Evolutionary conservation across 2,113 vertebrate species (phyloP), one percentile per base, ranked within the genome.

Genomic region (Rhinolophus sinicus): DNA sequence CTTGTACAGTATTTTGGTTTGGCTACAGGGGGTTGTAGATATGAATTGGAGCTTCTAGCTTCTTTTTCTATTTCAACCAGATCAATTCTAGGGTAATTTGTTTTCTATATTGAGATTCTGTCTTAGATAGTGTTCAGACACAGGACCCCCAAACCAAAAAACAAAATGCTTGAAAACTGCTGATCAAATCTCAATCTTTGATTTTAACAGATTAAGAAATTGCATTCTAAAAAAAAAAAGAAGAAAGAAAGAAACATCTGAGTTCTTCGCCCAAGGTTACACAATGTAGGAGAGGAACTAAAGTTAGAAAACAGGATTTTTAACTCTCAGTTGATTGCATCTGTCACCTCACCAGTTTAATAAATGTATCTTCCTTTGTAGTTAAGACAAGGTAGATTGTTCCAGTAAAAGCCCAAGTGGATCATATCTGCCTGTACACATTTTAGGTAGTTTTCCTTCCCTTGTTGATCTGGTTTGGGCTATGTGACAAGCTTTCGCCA

Each of bases 91-190:
- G 4, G 0, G 24, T 83, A 54, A 52, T 85, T 58, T 60, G 26
- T 88, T 88, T 91, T 84, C 62, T 69, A 22, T 82, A 38, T 30
- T 94, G 81, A 69, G 11, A 75, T 69, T 90, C 54, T 47, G 16
- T 83, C 28, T 88, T 83, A 54, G 15, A 8, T 96, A 89, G 62
- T 62, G 6, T 72, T 94, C 19, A 67, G 30, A 54, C 15, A 60
- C 30, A 83, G 21, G 88, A 33, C 22, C 28, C n/a, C 60, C 18
- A 35, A 88, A 70, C 77, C 40, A 76, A 82, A n/a, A 94, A 76
- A 60, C 35, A 72, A 85, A 81, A 75, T 64, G 6, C 94, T 94
- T 62, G 44, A 76, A 88, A 92, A 30, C 88, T 83, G 24, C 88
- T 83, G 11, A 70, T 47, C 52, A 92, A 88, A 92, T 88, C 28